These are phyloP conservation scores for Desmophyllum pertusum DNA, from an alignment of 92 coral and sea anemone genomes.

Conservation along the genomic window DNA sequence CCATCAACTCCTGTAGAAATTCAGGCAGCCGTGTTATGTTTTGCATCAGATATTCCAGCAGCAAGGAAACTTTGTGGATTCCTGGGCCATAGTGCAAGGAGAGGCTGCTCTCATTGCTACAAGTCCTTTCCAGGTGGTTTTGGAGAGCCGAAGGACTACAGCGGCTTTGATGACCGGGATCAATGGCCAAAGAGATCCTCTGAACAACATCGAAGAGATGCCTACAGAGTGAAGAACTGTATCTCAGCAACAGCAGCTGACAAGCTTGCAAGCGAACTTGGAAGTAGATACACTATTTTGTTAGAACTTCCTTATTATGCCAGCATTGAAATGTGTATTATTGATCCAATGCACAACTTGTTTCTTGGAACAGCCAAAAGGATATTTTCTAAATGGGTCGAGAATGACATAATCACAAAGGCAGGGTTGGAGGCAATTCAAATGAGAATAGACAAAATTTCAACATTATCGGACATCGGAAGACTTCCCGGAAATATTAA, in stretches of 20 bases:
- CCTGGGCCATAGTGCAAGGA: constrained; percentile 62
- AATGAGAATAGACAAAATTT: constrained; percentile 44
- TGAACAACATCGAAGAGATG: constrained; percentile 54
- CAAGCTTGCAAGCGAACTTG: constrained; percentile 31
- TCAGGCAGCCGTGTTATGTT: constrained; percentile 57
- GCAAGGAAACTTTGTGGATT: constrained; percentile 69
- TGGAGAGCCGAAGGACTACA: constrained; percentile 51
- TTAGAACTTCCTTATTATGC: constrained; percentile 40
- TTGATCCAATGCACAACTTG: constrained; percentile 74
- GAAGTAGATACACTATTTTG: constrained; percentile 2
- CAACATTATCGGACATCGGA: constrained; percentile 58
- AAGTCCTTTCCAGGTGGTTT: constrained; percentile 64
- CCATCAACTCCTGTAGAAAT: too few species aligned
- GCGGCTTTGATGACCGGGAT: constrained; percentile 62
- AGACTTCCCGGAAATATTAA: constrained; percentile 65
- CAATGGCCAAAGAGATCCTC: constrained; percentile 59
- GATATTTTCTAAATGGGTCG: constrained; percentile 60
- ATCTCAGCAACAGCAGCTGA: constrained; percentile 20
- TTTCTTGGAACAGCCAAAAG: constrained; percentile 67
- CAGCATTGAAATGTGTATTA: constrained; percentile 46
- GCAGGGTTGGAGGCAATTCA: constrained; percentile 44
- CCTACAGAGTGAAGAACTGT: constrained; percentile 46
- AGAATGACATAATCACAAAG: constrained; percentile 49
- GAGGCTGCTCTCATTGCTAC: constrained; percentile 68
- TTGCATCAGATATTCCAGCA: constrained; percentile 66